A percentile compares a stretch with the other conserved stretches of the same genome.
Evolutionary conservation across 2,888 invertebrate genomes (phyloP).

Genomic region (Acleris sparsana): DNA sequence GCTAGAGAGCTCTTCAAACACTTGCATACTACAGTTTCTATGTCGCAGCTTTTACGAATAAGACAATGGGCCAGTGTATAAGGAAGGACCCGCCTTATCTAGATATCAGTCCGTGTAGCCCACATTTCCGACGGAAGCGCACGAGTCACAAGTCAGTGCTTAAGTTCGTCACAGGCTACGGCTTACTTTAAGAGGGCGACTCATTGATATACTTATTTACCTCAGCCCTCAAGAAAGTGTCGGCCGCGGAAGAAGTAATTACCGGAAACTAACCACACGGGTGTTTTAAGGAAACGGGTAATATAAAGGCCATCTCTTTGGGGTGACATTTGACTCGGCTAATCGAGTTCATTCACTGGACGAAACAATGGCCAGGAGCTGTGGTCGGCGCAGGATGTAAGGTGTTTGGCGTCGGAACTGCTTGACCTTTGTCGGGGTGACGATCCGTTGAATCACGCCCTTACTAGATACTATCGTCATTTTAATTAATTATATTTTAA

Average conservation of each 20-base stretch:
- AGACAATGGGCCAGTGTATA: constrained; percentile 33
- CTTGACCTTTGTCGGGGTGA: constrained; percentile 53
- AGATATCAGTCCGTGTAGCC: constrained; percentile 46
- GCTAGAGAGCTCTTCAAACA: neutral
- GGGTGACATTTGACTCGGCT: constrained; percentile 80
- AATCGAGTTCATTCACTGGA: constrained; percentile 72
- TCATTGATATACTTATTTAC: constrained; percentile 55
- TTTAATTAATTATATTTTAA: constrained; percentile 29
- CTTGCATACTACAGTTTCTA: constrained; percentile 4
- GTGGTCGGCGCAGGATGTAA: constrained; percentile 72
- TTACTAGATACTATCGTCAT: constrained; percentile 30
- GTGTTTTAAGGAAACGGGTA: constrained; percentile 68
- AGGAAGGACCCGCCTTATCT: constrained; percentile 44
- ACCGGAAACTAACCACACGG: constrained; percentile 68
- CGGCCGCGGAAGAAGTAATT: constrained; percentile 71
- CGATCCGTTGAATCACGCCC: constrained; percentile 39
- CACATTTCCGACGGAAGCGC: constrained; percentile 79
- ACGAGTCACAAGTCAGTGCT: constrained; percentile 62
- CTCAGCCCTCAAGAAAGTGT: constrained; percentile 56
- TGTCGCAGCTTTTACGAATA: neutral
- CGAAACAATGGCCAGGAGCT: constrained; percentile 68
- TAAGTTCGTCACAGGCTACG: constrained; percentile 74
- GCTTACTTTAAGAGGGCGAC: constrained; percentile 67
- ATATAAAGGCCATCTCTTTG: constrained; percentile 59
- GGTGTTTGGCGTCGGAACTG: constrained; percentile 54